Base-by-base conservation (phyloP, 2,113 vertebrate genomes). In the Crotophaga sulcirostris region DNA sequence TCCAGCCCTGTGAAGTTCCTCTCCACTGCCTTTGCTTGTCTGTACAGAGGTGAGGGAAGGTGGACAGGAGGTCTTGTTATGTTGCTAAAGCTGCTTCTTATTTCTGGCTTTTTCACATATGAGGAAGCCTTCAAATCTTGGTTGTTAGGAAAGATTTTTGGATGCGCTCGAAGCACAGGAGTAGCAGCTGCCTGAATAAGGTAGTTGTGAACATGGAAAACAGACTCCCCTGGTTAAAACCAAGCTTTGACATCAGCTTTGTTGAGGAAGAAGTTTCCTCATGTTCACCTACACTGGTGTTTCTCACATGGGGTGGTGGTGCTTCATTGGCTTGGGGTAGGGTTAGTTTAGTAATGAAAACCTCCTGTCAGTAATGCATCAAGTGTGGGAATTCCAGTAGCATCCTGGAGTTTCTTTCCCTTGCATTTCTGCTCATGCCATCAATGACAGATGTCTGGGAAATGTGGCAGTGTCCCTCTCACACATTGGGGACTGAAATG, bases 391-490 rank as follows among this genome's bases (percentile, higher is more conserved):
- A 49, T 79, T 88, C n/a, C 38, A 3, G 8, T 18, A 28, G 55
- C 23, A 8, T 10, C 38, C 15, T 66, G 66, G 36, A 60, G 38
- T 47, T 80, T 83, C 45, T 18, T 76, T 82, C 60, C 62, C 18
- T 73, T 72, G 6, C 40, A 33, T 97, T 89, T 98, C 97, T 64
- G 26, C 87, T 98, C 97, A 97, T 96, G 72, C 52, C 33, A 7
- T 66, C 87, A 56, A 89, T 79, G 40, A 56, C 93, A 98, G 98
- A 94, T 98, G 95, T 60, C 90, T 98, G 86, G 97, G 97, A 83
- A 91, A 88, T 0, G 98, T 98, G 80, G 97, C 97, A 19, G 88
- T 98, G 55, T 98, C 98, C 55, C 83, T 98, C 47, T 96, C 97
- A 14, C 98, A 98, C 91, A 94, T 98, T 59, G 89, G 84, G 92